Evolutionary conservation across 2,888 invertebrate species (phyloP).

Genomic region (Stenodema calcarata): DNA sequence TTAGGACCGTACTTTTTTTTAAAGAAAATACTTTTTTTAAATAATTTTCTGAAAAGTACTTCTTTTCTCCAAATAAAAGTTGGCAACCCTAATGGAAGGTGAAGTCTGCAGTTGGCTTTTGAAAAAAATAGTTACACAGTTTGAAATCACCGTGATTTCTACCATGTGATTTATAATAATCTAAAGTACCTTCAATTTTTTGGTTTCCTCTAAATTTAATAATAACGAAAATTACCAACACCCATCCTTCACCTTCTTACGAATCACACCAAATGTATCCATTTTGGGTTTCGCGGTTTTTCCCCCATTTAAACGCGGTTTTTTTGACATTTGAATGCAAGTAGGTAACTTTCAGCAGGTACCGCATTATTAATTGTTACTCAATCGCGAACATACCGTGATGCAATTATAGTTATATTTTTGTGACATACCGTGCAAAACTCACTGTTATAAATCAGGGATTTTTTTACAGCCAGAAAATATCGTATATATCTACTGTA

Average conservation of each 20-base stretch:
- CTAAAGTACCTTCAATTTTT: no score
- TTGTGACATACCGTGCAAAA: slow-evolving; percentile 53
- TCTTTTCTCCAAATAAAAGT: no score
- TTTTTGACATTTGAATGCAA: not conserved
- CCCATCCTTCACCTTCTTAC: not conserved
- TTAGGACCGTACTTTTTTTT: no score
- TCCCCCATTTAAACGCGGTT: not conserved
- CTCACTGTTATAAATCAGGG: slow-evolving; percentile 53
- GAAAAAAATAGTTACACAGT: not conserved
- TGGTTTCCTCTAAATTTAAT: no score
- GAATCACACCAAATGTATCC: not conserved
- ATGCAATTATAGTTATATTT: slow-evolving; percentile 54
- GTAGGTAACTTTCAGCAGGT: not conserved
- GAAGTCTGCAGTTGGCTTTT: not conserved
- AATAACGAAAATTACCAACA: not conserved
- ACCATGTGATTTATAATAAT: no score
- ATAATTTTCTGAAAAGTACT: no score
- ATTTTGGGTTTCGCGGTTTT: not conserved
- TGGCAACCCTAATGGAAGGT: no score
- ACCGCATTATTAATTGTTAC: not conserved
- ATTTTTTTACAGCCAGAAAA: slow-evolving; percentile 52
- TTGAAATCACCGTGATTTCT: not conserved
- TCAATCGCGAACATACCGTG: slow-evolving; percentile 20
- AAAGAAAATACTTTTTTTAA: no score
- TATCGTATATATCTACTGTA: slow-evolving; percentile 49